Conservation (phyloP, 2,888 invertebrate genomes). For the Aspidiotus destructor region DNA sequence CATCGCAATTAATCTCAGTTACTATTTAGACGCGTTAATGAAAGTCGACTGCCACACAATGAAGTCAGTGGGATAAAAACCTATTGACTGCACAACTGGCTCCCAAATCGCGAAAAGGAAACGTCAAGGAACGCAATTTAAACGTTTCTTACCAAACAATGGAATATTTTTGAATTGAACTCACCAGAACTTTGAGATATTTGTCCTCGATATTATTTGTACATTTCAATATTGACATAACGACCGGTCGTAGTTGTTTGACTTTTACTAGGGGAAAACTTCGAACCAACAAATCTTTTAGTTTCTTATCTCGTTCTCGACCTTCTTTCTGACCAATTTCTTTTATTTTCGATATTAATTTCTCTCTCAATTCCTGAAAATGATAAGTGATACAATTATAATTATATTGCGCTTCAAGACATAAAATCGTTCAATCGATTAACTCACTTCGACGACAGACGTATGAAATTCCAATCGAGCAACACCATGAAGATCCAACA, state of each 20-base stretch:
- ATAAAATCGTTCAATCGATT: conserved; percentile 9
- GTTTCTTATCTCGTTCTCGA: conserved; percentile 65
- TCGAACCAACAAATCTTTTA: conserved; percentile 80
- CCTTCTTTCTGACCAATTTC: conserved; percentile 67
- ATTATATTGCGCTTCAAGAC: not conserved
- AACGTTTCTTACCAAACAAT: not conserved
- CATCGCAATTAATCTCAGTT: no score
- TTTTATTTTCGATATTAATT: conserved; percentile 68
- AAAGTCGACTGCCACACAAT: no score
- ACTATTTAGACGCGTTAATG: no score
- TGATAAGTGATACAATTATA: conserved; percentile 1
- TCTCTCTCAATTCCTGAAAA: conserved; percentile 54
- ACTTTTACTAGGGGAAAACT: conserved; percentile 91
- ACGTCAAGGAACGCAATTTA: no score
- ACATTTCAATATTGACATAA: conserved; percentile 88
- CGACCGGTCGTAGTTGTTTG: conserved; percentile 80
- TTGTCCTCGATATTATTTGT: conserved; percentile 88
- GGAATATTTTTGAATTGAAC: conserved; percentile 1
- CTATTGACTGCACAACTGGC: no score
- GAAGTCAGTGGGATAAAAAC: no score
- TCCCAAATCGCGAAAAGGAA: no score
- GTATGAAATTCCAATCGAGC: conserved; percentile 88
- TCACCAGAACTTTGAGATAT: conserved; percentile 62
- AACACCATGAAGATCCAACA: conserved; percentile 89
- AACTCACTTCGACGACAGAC: conserved; percentile 69